These are phyloP conservation scores for Ceyx melanurus DNA, from an alignment of 2,113 vertebrate species.

Conservation along the genomic window DNA sequence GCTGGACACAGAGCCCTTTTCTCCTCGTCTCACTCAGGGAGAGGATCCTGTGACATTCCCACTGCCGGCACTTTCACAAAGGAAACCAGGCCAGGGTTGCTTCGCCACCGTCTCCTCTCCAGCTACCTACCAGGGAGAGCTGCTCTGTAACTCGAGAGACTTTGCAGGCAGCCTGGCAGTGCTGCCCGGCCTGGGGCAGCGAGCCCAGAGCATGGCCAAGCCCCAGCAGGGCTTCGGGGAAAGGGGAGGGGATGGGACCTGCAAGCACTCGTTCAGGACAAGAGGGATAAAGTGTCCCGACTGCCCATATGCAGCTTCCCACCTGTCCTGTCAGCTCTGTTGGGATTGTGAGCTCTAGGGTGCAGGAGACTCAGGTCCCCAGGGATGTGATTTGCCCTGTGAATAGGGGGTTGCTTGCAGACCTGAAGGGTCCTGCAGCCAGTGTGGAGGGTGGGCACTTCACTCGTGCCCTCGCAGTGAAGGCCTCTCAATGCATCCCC, in stretches of 20 bases:
- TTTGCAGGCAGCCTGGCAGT: neutral
- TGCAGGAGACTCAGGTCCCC: neutral
- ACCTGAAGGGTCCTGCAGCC: neutral
- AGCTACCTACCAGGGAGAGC: neutral
- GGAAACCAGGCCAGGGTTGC: constrained; percentile 18
- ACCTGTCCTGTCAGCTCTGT: neutral
- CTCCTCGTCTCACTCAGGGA: neutral
- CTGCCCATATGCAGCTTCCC: neutral
- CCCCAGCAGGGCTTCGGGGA: neutral
- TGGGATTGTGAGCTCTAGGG: fast-evolving
- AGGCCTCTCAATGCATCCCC: neutral
- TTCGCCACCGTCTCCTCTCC: neutral
- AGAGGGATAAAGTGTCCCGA: neutral
- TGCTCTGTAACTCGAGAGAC: constrained; percentile 25
- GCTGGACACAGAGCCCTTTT: neutral
- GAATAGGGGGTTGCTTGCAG: neutral
- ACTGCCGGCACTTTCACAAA: neutral
- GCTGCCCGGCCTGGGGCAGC: neutral
- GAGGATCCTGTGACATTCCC: constrained; percentile 45
- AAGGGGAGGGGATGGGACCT: neutral
- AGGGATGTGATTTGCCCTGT: fast-evolving
- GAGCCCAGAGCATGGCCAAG: neutral
- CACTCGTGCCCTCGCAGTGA: neutral
- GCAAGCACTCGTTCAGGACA: fast-evolving
- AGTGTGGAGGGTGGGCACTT: neutral